Percentiles rank a stretch among this genome's conserved stretches.
Conservation (phyloP, 2,888 invertebrate species). For the Tiphia femorata region DNA sequence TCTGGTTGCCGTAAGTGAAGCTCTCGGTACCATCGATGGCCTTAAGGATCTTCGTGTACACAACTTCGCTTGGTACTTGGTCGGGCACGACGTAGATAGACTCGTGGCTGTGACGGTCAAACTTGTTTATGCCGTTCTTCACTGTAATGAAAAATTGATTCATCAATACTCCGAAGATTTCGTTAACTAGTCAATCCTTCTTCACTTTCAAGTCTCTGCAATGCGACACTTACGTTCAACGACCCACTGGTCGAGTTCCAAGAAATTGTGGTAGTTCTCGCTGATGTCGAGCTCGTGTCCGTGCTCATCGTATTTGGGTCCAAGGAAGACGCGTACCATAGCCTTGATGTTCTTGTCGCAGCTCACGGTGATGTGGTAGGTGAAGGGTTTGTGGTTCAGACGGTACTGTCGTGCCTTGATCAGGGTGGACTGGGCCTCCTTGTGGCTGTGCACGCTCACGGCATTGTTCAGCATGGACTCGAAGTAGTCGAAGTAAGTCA, state of each 20-base stretch:
- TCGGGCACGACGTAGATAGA: constrained; percentile 54
- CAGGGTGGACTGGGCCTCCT: constrained; percentile 70
- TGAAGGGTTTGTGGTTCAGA: constrained; percentile 79
- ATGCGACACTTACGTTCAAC: constrained; percentile 50
- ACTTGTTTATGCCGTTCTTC: constrained; percentile 62
- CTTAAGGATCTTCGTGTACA: constrained; percentile 68
- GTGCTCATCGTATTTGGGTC: constrained; percentile 76
- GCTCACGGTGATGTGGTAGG: constrained; percentile 73
- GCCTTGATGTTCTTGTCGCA: constrained; percentile 74
- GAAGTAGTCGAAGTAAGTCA: constrained; percentile 78
- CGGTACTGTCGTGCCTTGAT: constrained; percentile 77
- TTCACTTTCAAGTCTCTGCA: too few species aligned
- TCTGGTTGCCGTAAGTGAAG: constrained; percentile 69
- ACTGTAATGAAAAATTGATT: constrained; percentile 43
- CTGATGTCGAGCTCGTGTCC: constrained; percentile 72
- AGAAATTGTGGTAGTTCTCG: constrained; percentile 74
- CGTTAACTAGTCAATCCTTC: too few species aligned
- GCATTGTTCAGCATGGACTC: constrained; percentile 75
- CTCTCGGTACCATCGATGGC: constrained; percentile 70
- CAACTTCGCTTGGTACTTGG: constrained; percentile 61
- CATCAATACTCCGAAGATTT: too few species aligned
- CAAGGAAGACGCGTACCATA: constrained; percentile 76
- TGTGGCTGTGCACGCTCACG: constrained; percentile 67
- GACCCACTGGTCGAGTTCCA: constrained; percentile 71
- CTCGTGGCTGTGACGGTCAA: constrained; percentile 59